These are phyloP conservation scores for Turritopsis dohrnii DNA, from an alignment of 30 jellyfish, hydroid and myxozoan species.

Conservation along the genomic window DNA sequence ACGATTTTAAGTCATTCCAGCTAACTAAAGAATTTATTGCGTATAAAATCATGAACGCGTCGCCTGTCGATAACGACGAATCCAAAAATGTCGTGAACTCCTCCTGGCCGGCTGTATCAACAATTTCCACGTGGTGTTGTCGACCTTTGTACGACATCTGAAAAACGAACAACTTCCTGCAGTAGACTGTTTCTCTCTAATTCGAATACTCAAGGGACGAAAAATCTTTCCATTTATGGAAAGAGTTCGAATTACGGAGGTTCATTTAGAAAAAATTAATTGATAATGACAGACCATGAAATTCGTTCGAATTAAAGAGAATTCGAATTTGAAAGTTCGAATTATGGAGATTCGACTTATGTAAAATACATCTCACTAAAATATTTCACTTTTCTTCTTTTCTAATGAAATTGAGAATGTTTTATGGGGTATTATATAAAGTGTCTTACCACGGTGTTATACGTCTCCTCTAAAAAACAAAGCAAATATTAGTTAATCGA, in stretches of 20 bases:
- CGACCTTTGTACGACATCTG: constrained; percentile 66
- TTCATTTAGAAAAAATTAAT: too few species aligned
- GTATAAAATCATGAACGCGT: constrained; percentile 81
- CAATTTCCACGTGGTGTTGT: constrained; percentile 71
- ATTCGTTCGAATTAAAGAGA: too few species aligned
- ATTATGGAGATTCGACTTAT: too few species aligned
- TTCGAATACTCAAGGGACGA: too few species aligned
- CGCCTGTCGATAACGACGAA: constrained; percentile 93
- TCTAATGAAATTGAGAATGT: too few species aligned
- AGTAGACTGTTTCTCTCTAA: too few species aligned
- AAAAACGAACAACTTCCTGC: background rate
- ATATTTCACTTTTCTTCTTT: too few species aligned
- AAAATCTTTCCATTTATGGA: background rate
- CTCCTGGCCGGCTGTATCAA: constrained; percentile 98
- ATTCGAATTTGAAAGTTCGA: too few species aligned
- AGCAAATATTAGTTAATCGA: background rate
- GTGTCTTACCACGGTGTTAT: constrained; percentile 28
- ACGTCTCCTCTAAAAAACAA: constrained; percentile 29
- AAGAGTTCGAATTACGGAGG: too few species aligned
- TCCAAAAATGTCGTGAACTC: constrained; percentile 89
- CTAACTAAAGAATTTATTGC: constrained; percentile 87
- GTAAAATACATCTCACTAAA: too few species aligned
- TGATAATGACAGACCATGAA: too few species aligned
- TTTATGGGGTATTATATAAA: too few species aligned
- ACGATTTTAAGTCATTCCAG: constrained; percentile 76